Evolutionary conservation across 1,140 invertebrate genomes (phyloP).

Genomic region (Leptopilina boulardi): DNA sequence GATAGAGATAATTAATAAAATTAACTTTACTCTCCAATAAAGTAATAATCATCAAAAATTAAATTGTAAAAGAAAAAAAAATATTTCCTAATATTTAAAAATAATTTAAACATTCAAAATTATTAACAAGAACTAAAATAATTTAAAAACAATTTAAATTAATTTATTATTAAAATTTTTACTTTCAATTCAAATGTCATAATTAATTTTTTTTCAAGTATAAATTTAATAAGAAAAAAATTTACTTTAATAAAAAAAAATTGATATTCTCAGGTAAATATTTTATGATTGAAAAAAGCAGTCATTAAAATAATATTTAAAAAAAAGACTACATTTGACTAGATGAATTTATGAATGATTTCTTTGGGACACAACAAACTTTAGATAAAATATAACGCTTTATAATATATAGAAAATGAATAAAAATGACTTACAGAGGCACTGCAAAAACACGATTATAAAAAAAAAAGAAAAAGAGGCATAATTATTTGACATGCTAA

Average conservation of each 20-base stretch:
- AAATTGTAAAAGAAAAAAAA: too few relatives aligned
- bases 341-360: neutral
- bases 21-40: too few relatives aligned
- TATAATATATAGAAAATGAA: neutral
- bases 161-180: too few relatives aligned
- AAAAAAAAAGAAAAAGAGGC: neutral
- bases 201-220: neutral
- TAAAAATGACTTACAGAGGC: neutral
- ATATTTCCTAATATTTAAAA: too few relatives aligned
- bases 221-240: neutral
- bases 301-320: neutral
- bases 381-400: constrained; percentile 17
- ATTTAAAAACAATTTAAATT: too few relatives aligned
- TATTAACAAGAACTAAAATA: too few relatives aligned
- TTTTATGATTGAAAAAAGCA: neutral
- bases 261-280: neutral
- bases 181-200: too few relatives aligned
- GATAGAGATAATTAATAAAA: too few relatives aligned
- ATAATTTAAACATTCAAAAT: too few relatives aligned
- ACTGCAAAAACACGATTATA: constrained; percentile 22
- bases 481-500: neutral
- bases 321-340: constrained; percentile 2
- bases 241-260: neutral
- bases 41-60: too few relatives aligned
- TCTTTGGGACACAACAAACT: neutral